Evolutionary conservation across 30 jellyfish, hydroid and myxozoan genomes (phyloP), one percentile per base, ranked within the genome.

Genomic region (Chrysaora quinquecirrha): DNA sequence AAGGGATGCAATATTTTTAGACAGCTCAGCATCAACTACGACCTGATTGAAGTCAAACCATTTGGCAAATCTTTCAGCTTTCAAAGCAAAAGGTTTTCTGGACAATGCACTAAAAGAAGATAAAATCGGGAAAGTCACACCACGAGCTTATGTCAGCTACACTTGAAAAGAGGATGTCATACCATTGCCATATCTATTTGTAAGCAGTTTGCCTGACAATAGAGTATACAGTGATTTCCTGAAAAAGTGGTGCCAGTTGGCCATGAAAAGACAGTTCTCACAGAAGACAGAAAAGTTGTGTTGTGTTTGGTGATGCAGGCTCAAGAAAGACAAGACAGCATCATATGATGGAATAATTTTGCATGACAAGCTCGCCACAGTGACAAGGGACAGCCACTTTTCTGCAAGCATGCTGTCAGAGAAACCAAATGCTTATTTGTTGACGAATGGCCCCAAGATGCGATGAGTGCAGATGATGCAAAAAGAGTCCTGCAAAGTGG

Each of bases 401-500:
- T 32, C 83, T 0, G 83, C 83, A 12, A 47, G 1, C 30, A 35
- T 71, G 71, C 29, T 71, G 38, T 18, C 43, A 22, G 71, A 71
- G 1, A 71, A 16, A 71, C 83, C 30, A 34, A 71, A 38, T 19
- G 32, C 32, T 25, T 35, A 4, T n/a, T 60, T 21, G 32, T 60
- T 9, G 85, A 73, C 50, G 79, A 73, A 48, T 73, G 85, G 85
- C 73, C 85, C 12, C 85, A 54, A 0, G 77, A 73, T 2, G 56
- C 56, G 28, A 18, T 73, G 50, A 47, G 1, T 22, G 48, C 69
- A 0, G 73, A 71, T 22, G n/a, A n/a, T n/a, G n/a, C n/a, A n/a
- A n/a, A n/a, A n/a, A n/a, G n/a, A n/a, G n/a, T n/a, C n/a, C n/a
- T 73, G 34, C 2, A 73, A 1, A 73, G 83, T 34, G 89, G 89